A percentile compares a stretch with the other conserved stretches of the same genome.
Evolutionary conservation across 1,140 invertebrate species (phyloP).

Genomic region (Ooceraea biroi): DNA sequence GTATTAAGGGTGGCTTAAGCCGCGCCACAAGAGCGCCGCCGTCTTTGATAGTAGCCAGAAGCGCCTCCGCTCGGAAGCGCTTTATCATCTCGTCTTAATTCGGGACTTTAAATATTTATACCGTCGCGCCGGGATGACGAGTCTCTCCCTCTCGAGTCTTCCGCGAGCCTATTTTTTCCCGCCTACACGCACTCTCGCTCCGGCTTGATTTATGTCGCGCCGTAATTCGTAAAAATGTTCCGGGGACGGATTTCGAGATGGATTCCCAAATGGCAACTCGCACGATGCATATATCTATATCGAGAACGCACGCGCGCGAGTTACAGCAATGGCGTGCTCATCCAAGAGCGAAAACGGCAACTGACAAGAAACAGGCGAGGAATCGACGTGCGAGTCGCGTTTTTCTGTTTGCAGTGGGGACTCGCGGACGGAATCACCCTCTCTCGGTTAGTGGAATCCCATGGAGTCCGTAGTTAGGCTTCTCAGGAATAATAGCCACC

Average conservation of each 20-base stretch:
- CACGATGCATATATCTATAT: neutral
- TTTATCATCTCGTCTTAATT: constrained; percentile 83
- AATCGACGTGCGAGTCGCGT: constrained; percentile 65
- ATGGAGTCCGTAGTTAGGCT: constrained; percentile 39
- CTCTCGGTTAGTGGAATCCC: constrained; percentile 55
- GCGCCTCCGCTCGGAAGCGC: constrained; percentile 77
- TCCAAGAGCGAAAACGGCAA: constrained; percentile 41
- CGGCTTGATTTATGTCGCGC: constrained; percentile 72
- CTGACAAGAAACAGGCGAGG: constrained; percentile 24
- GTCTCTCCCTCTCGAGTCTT: constrained; percentile 72
- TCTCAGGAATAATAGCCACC: constrained; percentile 72
- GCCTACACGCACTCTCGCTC: constrained; percentile 37
- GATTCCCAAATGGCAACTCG: neutral
- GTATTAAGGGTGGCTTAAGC: constrained; percentile 65
- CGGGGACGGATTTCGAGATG: constrained; percentile 10
- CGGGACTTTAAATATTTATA: constrained; percentile 84
- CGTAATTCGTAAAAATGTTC: constrained; percentile 66
- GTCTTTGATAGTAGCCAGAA: constrained; percentile 80
- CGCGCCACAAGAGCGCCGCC: constrained; percentile 63
- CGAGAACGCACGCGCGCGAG: neutral
- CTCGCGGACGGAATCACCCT: constrained; percentile 56
- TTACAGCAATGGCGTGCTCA: neutral
- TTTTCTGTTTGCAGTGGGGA: constrained; percentile 67
- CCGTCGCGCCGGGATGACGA: constrained; percentile 77
- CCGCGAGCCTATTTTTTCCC: constrained; percentile 76